A percentile compares a stretch with the other conserved stretches of the same genome.
These are phyloP conservation scores for Apamea monoglypha DNA, from an alignment of 2,888 invertebrate species.

Conservation along the genomic window DNA sequence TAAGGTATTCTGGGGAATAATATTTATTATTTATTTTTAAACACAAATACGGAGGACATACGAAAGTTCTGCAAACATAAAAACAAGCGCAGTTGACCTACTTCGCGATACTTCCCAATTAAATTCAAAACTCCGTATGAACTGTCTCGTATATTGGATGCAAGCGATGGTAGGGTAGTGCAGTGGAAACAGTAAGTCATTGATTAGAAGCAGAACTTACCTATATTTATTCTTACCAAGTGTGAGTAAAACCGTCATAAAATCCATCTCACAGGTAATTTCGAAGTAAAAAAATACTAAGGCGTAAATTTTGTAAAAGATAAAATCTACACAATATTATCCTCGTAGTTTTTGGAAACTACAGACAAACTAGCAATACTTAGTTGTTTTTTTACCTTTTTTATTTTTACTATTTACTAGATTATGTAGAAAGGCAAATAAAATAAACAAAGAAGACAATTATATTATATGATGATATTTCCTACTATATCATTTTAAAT, in stretches of 20 bases:
- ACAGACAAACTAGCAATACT: background rate
- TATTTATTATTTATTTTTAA: background rate
- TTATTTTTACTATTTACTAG: background rate
- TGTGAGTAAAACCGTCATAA: background rate
- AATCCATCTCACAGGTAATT: background rate
- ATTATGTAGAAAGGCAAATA: background rate
- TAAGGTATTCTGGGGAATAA: background rate
- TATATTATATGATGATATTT: no score
- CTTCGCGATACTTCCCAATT: constrained; percentile 49
- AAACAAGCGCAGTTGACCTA: constrained; percentile 47
- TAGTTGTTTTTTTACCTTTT: background rate
- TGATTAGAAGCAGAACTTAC: background rate
- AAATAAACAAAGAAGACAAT: background rate
- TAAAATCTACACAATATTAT: background rate
- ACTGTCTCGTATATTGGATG: constrained; percentile 48
- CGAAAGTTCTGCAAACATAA: constrained; percentile 9
- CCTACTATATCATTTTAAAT: background rate
- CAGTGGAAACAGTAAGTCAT: constrained; percentile 15
- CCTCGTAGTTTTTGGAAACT: background rate
- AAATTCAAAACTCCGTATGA: constrained; percentile 53
- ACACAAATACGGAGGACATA: background rate
- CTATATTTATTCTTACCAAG: background rate
- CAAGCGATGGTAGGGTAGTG: constrained; percentile 39
- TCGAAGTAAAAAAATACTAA: background rate
- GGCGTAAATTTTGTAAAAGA: background rate